Evolutionary conservation across 1,140 invertebrate species (phyloP).

Genomic region (Fopius arisanus): DNA sequence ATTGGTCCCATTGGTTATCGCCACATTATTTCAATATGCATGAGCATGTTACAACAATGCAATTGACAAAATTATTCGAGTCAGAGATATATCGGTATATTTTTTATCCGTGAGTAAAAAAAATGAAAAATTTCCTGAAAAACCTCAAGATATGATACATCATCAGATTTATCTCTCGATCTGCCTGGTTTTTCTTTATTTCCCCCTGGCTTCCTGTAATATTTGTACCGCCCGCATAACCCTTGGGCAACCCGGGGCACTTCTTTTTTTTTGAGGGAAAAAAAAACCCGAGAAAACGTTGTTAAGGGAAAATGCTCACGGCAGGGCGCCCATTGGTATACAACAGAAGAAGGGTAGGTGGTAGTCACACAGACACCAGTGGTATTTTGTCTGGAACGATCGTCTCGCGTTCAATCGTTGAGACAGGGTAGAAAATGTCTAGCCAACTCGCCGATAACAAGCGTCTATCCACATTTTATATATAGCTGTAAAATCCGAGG

Average conservation of each 20-base stretch:
- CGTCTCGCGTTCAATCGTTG: slow-evolving; percentile 12
- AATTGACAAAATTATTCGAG: too few relatives aligned
- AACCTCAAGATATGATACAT: too few relatives aligned
- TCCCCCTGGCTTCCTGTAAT: too few relatives aligned
- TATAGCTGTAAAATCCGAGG: background rate
- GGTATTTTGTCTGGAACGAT: slow-evolving; percentile 16
- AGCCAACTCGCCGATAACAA: background rate
- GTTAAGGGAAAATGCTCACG: slow-evolving; percentile 10
- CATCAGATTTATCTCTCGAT: too few relatives aligned
- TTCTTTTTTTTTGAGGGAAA: background rate
- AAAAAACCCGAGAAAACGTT: slow-evolving; percentile 9
- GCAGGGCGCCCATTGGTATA: background rate
- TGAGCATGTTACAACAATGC: too few relatives aligned
- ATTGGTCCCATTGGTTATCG: too few relatives aligned
- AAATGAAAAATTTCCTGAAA: too few relatives aligned
- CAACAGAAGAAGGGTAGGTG: background rate
- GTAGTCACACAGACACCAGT: slow-evolving; percentile 4
- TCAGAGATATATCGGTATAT: too few relatives aligned
- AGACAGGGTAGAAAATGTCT: background rate
- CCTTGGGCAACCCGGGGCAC: background rate
- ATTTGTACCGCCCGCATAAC: background rate
- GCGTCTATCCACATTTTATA: slow-evolving; percentile 1
- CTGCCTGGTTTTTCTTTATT: too few relatives aligned
- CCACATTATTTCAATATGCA: too few relatives aligned
- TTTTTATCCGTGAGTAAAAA: too few relatives aligned